Base-by-base conservation (phyloP, 2,888 invertebrate species). In the Allolobophora icterica region DNA sequence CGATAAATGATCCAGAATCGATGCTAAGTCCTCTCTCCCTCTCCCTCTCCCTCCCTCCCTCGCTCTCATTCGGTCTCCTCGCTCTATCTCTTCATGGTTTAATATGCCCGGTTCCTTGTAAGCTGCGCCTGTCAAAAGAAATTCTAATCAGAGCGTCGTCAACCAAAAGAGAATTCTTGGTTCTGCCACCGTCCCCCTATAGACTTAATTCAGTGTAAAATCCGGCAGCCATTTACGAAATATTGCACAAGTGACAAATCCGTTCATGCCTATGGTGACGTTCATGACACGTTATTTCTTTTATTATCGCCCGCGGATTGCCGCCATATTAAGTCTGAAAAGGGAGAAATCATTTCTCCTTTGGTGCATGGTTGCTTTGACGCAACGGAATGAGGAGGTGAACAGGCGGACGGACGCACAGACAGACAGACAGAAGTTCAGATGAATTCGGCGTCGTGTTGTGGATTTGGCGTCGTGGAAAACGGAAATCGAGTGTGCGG, bases 281-380 rank as follows among this genome's bases (percentile, higher is more conserved):
- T 87, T 87, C 87, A 38, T 34, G 38, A 87, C 87, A 87, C 87
- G 87, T 87, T 38, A 87, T 87, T 87, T 87, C 87, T 87, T 87
- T 4, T 87, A 34, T 34, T 87, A 87, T 87, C 87, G 87, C 21
- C 2, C 35, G 34, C 87, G 24, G 35, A 35, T 34, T 87, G 87
- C 21, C 87, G 87, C 87, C 87, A 87, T 38, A 87, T 87, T 35
- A 87, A 24, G 87, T 38, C 34, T 0, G 21, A 34, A 87, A 71
- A 71, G 30, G 71, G 71, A 71, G 71, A n/a, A 87, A 87, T 87
- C 87, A 87, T 87, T 87, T 87, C 87, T 87, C 13, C 87, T 11
- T 3, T 24, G 87, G 35, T 17, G 87, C 87, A 24, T 38, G 35
- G 38, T 17, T 38, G 87, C 87, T 87, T 17, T 87, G 35, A 4